Evolutionary conservation across 2,888 invertebrate genomes (phyloP), one percentile per base, ranked within the genome.

Genomic region (Epistrophe eligans): DNA sequence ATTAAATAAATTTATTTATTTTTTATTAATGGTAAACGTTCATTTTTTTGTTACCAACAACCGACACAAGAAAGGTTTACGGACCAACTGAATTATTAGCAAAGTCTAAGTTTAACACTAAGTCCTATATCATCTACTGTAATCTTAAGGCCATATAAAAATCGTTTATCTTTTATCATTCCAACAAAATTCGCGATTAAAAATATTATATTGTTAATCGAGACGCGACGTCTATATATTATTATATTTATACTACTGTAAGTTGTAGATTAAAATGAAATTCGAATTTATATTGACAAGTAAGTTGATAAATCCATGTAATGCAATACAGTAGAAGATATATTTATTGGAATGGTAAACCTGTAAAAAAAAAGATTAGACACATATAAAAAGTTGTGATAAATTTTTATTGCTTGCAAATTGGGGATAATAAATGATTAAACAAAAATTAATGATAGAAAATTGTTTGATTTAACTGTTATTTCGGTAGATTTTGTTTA

Each of bases 41-140:
- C 73, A 79, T 73, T 40, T 50, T n/a, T n/a, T 58, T 5, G 38
- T 13, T 32, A 8, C 38, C 15, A 15, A 58, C 17, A 45, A 76
- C 81, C 76, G 40, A 13, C 6, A 3, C 6, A 45, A 19, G 11
- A 8, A 72, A 64, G 15, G 64, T 50, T 32, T 60, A 35, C 67
- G 40, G 17, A 55, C 19, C 17, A 83, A 83, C 83, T 83, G 72
- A 79, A 79, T 62, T 19, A 73, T 77, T 32, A 45, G 66, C 66
- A 4, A 62, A 52, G 19, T 28, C 28, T 70, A 15, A n/a, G 38
- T 24, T 62, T 15, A 28, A 40, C n/a, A 40, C 15, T 32, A 40
- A 48, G 48, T 45, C 28, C 45, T 58, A 38, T 38, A 38, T 43
- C 19, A 35, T 32, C 28, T 13, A 35, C 32, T 17, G 13, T 79